phyloP scores from a whole-genome alignment of 2,888 invertebrate genomes.

The Serrognathus titanus region DNA sequence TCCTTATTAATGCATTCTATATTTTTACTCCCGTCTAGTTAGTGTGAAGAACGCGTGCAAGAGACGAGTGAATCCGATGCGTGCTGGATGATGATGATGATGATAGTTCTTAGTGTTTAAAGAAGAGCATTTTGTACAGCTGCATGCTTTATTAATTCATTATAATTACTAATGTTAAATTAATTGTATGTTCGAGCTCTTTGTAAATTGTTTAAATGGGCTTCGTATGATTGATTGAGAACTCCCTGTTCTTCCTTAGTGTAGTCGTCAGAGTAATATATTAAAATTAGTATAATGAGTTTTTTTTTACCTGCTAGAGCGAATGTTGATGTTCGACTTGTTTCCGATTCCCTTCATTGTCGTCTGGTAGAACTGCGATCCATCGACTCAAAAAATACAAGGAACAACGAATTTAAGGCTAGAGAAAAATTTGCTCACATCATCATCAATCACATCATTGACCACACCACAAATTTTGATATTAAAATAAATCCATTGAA shows the following conservation, averaged over 20 bases:
- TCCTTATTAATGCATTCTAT: constrained; percentile 47
- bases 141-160: constrained; percentile 47
- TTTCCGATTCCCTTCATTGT: background rate
- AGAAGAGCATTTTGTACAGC: constrained; percentile 49
- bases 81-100: constrained; percentile 15
- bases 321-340: constrained; percentile 36
- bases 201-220: constrained; percentile 32
- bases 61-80: constrained; percentile 24
- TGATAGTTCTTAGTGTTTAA: constrained; percentile 44
- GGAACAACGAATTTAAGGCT: too few relatives aligned
- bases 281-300: constrained; percentile 33
- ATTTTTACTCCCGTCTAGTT: constrained; percentile 37
- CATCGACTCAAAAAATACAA: background rate
- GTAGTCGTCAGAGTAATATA: constrained; percentile 44
- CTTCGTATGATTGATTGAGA: constrained; percentile 22
- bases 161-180: constrained; percentile 34
- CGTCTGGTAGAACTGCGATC: too few relatives aligned
- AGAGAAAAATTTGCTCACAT: too few relatives aligned
- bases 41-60: constrained; percentile 23
- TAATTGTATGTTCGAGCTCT: constrained; percentile 29
- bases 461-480: too few relatives aligned
- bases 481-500: too few relatives aligned
- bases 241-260: constrained; percentile 33
- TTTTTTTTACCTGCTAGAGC: constrained; percentile 38
- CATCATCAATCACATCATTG: too few relatives aligned